Evolutionary conservation across 2,888 invertebrate genomes (phyloP).

Genomic region (Laspeyria flexula): DNA sequence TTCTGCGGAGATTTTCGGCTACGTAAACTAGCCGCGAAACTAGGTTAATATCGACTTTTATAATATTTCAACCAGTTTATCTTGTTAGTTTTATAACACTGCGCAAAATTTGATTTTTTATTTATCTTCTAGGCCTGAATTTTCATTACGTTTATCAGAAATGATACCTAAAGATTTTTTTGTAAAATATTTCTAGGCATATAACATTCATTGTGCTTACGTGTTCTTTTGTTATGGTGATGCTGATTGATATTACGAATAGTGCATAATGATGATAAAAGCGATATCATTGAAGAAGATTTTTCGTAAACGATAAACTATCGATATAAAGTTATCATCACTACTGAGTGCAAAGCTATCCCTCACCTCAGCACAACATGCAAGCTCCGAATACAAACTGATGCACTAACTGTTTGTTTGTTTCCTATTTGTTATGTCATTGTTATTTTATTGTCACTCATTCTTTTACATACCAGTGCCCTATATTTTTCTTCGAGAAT

Average conservation of each 20-base stretch:
- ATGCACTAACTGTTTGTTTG: slow-evolving; percentile 25
- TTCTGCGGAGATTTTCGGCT: neutral
- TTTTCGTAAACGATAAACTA: neutral
- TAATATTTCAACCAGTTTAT: slow-evolving; percentile 1
- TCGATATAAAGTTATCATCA: slow-evolving; percentile 11
- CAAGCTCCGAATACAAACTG: slow-evolving; percentile 30
- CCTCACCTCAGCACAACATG: slow-evolving; percentile 27
- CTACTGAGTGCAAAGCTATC: slow-evolving; percentile 26
- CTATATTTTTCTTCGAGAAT: neutral
- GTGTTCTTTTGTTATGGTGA: too few relatives aligned
- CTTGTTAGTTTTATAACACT: slow-evolving; percentile 1
- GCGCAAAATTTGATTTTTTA: neutral
- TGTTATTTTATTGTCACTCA: slow-evolving; percentile 19
- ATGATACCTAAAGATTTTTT: too few relatives aligned
- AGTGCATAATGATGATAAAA: too few relatives aligned
- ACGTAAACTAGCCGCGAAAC: slow-evolving; percentile 5
- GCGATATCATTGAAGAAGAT: too few relatives aligned
- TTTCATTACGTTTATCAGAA: too few relatives aligned
- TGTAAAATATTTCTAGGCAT: too few relatives aligned
- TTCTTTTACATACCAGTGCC: neutral
- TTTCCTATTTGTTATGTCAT: slow-evolving; percentile 26
- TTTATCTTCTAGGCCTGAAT: too few relatives aligned
- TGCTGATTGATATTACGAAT: too few relatives aligned
- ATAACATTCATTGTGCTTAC: too few relatives aligned
- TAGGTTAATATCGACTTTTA: slow-evolving; percentile 9